Percentiles rank a stretch among this genome's conserved stretches.
phyloP scores from a whole-genome alignment of 2,113 vertebrate genomes.

The Hyperoodon ampullatus region DNA sequence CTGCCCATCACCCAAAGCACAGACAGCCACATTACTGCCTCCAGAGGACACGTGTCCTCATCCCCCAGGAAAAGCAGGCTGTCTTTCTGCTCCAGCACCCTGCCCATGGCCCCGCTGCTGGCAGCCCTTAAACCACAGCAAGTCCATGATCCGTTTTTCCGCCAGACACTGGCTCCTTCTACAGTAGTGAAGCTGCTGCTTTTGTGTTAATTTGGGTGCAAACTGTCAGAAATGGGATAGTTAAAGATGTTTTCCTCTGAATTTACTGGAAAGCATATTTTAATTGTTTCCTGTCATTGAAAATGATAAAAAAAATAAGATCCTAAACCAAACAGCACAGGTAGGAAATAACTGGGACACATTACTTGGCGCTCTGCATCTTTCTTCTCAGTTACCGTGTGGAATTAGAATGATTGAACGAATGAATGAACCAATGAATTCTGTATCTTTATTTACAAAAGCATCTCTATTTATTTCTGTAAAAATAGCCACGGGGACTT shows the following conservation, averaged over 20 bases:
- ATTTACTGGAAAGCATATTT: background rate
- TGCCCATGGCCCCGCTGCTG: fast-evolving
- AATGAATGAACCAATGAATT: too few relatives aligned
- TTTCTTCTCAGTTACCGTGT: fast-evolving
- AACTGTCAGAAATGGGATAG: too few relatives aligned
- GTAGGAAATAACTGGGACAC: fast-evolving
- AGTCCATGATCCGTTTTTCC: fast-evolving
- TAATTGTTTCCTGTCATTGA: background rate
- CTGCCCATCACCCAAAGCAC: background rate
- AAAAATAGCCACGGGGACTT: background rate
- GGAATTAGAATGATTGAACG: too few relatives aligned
- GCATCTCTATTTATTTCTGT: background rate
- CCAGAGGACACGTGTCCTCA: fast-evolving
- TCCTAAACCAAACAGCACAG: fast-evolving
- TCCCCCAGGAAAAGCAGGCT: background rate
- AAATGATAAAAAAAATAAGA: background rate
- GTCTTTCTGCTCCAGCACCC: too few relatives aligned
- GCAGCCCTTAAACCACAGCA: fast-evolving
- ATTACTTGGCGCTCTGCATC: fast-evolving
- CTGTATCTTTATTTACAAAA: background rate
- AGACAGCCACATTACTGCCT: background rate
- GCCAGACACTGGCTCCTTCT: fast-evolving
- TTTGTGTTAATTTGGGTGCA: background rate
- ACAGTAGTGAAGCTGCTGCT: fast-evolving
- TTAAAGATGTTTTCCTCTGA: background rate